Base-by-base conservation (phyloP, 2,113 vertebrate genomes). In the Emydocephalus ijimae region DNA sequence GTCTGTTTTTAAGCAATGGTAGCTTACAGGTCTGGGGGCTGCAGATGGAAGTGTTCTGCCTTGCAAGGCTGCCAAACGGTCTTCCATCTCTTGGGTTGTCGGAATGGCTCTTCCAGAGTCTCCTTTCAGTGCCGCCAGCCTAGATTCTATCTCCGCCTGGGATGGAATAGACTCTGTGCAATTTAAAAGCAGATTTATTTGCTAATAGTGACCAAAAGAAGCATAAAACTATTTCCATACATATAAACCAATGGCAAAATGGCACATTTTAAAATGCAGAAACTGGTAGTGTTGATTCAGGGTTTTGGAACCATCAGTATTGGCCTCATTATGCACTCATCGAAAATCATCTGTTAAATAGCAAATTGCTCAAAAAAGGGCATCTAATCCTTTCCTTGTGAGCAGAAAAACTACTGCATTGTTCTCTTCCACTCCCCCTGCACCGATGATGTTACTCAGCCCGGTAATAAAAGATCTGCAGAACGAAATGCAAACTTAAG, bases 91-190 rank as follows among this genome's bases (percentile, higher is more conserved):
- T 88, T 95, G 91, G 1, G 96, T 91, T 88, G 99, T 98, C 90
- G 98, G 98, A 94, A 98, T 95, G n/a, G 97, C 96, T 91, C 96
- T 95, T 55, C 86, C 74, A 92, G 97, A 96, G 85, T 97, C 97
- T 59, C 96, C 96, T 96, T 98, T 98, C 90, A 99, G 96, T 0
- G 98, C 98, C 87, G 98, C 98, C 88, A 99, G 97, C 20, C 99
- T 98, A 91, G 98, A 97, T 96, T 99, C 99, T 0, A 99, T 98
- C 92, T 99, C 99, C 61, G 97, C 98, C 69, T 98, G 98, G 10
- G 99, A 98, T 23, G 98, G 97, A 61, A 99, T 91, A 24, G 97
- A 97, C 95, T 98, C 99, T 99, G 96, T 5, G 2, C 43, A 96
- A 91, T 89, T 93, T 93, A 85, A 95, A 24, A 96, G 85, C 29